These are phyloP conservation scores for Cherax quadricarinatus DNA, from an alignment of 1,140 invertebrate genomes.

Conservation along the genomic window DNA sequence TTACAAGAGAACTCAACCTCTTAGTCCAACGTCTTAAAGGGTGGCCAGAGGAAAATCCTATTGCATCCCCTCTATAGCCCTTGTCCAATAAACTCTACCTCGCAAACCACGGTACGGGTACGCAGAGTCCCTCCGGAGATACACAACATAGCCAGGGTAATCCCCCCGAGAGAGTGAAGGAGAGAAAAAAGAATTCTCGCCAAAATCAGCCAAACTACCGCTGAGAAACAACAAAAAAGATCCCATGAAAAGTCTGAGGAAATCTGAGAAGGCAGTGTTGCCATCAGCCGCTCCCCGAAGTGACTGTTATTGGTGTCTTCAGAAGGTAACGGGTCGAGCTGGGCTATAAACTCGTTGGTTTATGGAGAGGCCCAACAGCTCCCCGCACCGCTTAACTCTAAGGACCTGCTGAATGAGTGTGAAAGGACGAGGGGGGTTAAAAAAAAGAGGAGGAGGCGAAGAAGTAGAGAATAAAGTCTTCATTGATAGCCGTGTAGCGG, in stretches of 20 bases:
- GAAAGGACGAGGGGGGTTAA: background rate
- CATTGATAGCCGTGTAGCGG: conserved; percentile 10
- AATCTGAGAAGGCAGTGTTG: conserved; percentile 30
- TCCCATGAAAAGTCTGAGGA: conserved; percentile 3
- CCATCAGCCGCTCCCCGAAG: conserved; percentile 17
- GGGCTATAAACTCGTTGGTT: conserved; percentile 23
- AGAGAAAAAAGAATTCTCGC: background rate
- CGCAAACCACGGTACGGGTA: background rate
- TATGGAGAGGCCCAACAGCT: conserved; percentile 41
- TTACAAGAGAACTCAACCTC: too few species aligned
- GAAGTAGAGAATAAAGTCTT: conserved; percentile 8
- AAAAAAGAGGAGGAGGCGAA: too few species aligned
- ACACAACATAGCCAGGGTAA: background rate
- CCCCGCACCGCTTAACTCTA: conserved; percentile 11
- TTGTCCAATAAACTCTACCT: conserved; percentile 19
- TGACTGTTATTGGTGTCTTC: conserved; percentile 52
- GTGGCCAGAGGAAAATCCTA: background rate
- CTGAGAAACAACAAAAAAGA: conserved; percentile 25
- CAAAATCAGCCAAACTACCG: conserved; percentile 15
- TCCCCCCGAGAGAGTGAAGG: background rate
- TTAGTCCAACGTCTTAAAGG: too few species aligned
- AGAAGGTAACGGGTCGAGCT: conserved; percentile 25
- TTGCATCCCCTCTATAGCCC: conserved; percentile 5
- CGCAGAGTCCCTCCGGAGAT: background rate
- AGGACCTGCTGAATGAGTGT: conserved; percentile 24